Base-by-base conservation (phyloP, 2,113 vertebrate genomes). In the Xenus cinereus region DNA sequence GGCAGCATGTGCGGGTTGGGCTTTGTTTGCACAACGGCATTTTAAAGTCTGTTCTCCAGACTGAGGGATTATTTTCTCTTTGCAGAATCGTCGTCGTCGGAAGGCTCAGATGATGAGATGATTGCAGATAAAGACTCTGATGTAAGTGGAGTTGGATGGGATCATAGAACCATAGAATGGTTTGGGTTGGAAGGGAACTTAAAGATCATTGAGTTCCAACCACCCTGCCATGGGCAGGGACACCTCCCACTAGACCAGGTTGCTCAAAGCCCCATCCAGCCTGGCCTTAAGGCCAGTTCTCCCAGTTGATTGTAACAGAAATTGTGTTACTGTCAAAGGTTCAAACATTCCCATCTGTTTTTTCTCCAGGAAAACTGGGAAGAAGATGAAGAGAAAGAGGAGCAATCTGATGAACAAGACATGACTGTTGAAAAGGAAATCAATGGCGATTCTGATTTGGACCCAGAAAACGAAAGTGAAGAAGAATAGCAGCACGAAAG, bases 381-480 rank as follows among this genome's bases (percentile, higher is more conserved):
- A 28, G 97, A 98, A 57, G 98, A 98, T 12, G 98, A 98, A 28
- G 95, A 99, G 87, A 95, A 22, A 90, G 98, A 82, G 86, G 97
- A 80, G 51, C 95, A 97, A 60, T 89, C 94, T 51, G 98, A 98
- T 22, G 98, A 99, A 35, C 96, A 98, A 95, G 98, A 98, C 10
- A 97, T 93, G 97, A 97, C 98, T 85, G 98, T 98, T 90, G 98
- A 99, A 92, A 99, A 99, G 91, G 99, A 99, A 97, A 97, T 99
- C 10, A 99, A 99, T 43, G 99, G 99, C 26, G 99, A 99, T 93
- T 99, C 99, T 54, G 99, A 99, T 94, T 98, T 99, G 97, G 99
- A 99, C 72, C 98, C 98, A 30, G 99, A 98, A 73, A 99, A 99
- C 12, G 99, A 99, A 98, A 99, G 99, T 56, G 99, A 99, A 98